Conservation (phyloP, 2,888 invertebrate genomes). For the Chloromyia formosa region DNA sequence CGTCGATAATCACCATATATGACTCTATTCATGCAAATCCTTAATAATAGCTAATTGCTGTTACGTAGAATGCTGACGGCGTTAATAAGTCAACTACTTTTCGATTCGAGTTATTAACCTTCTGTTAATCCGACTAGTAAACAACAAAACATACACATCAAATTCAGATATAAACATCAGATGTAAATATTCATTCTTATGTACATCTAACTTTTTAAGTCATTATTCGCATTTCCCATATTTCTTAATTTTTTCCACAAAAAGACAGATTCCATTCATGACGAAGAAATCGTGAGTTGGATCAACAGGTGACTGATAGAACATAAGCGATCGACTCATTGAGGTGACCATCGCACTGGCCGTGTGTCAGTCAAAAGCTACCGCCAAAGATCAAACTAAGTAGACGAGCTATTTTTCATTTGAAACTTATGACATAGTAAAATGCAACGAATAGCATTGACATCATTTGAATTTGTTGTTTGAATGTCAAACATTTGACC, state of each 20-base stretch:
- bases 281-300: background rate
- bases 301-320: background rate
- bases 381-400: background rate
- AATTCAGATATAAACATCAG: too few relatives aligned
- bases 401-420: conserved; percentile 8
- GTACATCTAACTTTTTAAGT: too few relatives aligned
- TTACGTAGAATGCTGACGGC: too few relatives aligned
- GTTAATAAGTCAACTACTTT: too few relatives aligned
- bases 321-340: background rate
- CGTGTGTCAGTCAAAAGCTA: background rate
- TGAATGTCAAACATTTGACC: conserved; percentile 12
- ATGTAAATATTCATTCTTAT: too few relatives aligned
- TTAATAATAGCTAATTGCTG: too few relatives aligned
- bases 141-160: too few relatives aligned
- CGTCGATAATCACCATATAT: too few relatives aligned
- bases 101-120: too few relatives aligned
- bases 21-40: too few relatives aligned
- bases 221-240: background rate
- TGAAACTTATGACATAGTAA: conserved; percentile 20
- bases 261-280: background rate
- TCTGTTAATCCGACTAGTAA: too few relatives aligned
- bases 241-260: background rate
- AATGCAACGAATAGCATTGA: conserved; percentile 28
- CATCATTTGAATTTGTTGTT: conserved; percentile 30
- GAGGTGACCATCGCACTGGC: background rate